Evolutionary conservation across 2,113 vertebrate genomes (phyloP), one percentile per base, ranked within the genome.

Genomic region (Oryzias javanicus): DNA sequence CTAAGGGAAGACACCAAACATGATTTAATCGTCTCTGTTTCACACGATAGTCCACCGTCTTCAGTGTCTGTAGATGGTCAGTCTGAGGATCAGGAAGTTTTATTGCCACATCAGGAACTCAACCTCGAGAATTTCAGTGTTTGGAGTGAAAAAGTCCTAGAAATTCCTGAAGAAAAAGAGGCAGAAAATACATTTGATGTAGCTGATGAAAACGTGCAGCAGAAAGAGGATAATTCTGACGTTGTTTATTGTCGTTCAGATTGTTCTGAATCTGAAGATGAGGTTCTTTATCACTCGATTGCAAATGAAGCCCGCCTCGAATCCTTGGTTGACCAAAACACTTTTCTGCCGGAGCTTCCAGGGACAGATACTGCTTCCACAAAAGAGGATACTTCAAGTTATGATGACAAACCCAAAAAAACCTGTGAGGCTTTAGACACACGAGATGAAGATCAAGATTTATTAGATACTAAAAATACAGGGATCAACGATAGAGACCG

Each of bases 381-480:
- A 6, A 29, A 55, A 3, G 19, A 60, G 8, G 53, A 65, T 16
- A 12, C 6, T 47, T 54, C 45, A 58, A 29, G 14, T 52, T 22
- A 14, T 49, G 49, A 48, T 4, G 45, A 49, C 7, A 54, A 41
- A 25, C 13, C 51, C 22, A 54, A 19, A 18, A 27, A 20, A 59
- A 18, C 10, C 15, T 50, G 4, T 0, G 25, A 60, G 35, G 1
- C 6, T 41, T 56, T 49, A 18, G 14, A 61, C 0, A 8, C 47
- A 0, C 60, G 1, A 46, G 19, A 69, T 64, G 54, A 66, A 5
- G 67, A 67, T 44, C 15, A 18, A 55, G 3, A 45, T 42, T 7
- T 45, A 1, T 35, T 15, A 47, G 50, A 68, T 54, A 22, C 5
- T 8, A 35, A 29, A n/a, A 49, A 35, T 19, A 8, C 22, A 48